Conservation (phyloP, 2,888 invertebrate genomes). For the Scaptodrosophila latifasciaeformis region DNA sequence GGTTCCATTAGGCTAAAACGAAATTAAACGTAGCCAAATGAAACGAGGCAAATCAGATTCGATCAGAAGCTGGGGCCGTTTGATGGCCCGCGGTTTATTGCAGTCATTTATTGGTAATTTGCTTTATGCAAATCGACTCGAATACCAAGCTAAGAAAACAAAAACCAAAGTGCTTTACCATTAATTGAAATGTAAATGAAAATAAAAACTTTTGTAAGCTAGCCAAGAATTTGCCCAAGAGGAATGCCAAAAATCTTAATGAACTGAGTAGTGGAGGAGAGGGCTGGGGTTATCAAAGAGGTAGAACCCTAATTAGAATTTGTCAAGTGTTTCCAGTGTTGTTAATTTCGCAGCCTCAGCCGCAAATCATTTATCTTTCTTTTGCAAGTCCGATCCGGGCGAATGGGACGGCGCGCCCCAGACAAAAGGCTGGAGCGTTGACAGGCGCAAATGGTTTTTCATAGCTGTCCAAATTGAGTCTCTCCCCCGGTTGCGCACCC, state of each 20-base stretch:
- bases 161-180: slow-evolving; percentile 14
- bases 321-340: slow-evolving; percentile 29
- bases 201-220: slow-evolving; percentile 28
- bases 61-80: too few relatives aligned
- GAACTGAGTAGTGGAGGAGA: slow-evolving; percentile 25
- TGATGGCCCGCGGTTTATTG: slow-evolving; percentile 41
- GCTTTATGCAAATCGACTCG: slow-evolving; percentile 42
- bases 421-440: slow-evolving; percentile 59
- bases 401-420: neutral
- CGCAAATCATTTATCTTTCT: slow-evolving; percentile 49
- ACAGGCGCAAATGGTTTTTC: slow-evolving; percentile 64
- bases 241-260: slow-evolving; percentile 29
- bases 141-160: neutral
- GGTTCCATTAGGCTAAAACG: slow-evolving; percentile 60
- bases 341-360: slow-evolving; percentile 16
- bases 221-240: slow-evolving; percentile 1
- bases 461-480: slow-evolving; percentile 19
- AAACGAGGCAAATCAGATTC: neutral
- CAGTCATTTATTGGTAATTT: slow-evolving; percentile 34
- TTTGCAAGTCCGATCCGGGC: slow-evolving; percentile 13
- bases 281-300: too few relatives aligned
- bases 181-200: slow-evolving; percentile 45
- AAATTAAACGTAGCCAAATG: neutral
- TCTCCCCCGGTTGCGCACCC: slow-evolving; percentile 1
- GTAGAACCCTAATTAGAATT: slow-evolving; percentile 37